These are phyloP conservation scores for Tyrophagus putrescentiae DNA, from an alignment of 1,140 invertebrate species.

Conservation along the genomic window DNA sequence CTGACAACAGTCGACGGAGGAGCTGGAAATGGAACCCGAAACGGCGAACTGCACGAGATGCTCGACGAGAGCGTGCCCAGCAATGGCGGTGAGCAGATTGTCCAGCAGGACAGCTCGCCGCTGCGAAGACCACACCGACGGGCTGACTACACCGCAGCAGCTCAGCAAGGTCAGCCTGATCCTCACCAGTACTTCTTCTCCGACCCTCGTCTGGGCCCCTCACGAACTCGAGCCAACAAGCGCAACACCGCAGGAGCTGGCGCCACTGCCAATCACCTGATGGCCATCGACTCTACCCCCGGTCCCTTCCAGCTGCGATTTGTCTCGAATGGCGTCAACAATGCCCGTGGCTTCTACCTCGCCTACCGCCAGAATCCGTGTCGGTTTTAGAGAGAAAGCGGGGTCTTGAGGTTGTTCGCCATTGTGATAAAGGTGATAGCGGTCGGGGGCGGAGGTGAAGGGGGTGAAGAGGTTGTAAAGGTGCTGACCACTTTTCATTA, in stretches of 20 bases:
- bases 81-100: not conserved
- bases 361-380: constrained; percentile 29
- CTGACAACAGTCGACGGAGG: not conserved
- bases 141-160: no score
- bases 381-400: no score
- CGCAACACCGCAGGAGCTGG: not conserved
- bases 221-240: constrained; percentile 6
- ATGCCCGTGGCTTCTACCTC: constrained; percentile 28
- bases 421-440: no score
- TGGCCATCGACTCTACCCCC: constrained; percentile 26
- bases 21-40: not conserved
- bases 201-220: not conserved
- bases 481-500: no score
- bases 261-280: not conserved
- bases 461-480: no score
- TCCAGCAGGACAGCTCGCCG: not conserved
- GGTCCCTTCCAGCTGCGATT: constrained; percentile 28
- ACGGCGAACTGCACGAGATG: not conserved
- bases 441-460: no score
- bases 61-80: not conserved
- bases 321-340: constrained; percentile 26
- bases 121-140: not conserved
- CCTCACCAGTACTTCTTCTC: not conserved
- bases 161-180: no score
- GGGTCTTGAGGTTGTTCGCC: no score